Conservation (phyloP, 2,888 invertebrate genomes). For the Ganaspis brasiliensis region DNA sequence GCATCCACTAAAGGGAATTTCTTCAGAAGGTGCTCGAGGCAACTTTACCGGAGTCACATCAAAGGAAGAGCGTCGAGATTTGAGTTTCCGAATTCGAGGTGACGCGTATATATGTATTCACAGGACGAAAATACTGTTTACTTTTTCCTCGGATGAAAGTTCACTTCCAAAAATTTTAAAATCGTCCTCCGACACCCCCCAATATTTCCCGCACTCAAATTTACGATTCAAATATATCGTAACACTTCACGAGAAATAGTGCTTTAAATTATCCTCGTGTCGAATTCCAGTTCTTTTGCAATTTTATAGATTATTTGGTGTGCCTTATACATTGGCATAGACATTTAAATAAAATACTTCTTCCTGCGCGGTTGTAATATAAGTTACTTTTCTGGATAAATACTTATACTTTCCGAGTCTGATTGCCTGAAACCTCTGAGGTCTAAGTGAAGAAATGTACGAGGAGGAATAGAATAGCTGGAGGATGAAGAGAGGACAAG, state of each 20-base stretch:
- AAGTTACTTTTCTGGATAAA: no score
- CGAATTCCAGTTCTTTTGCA: no score
- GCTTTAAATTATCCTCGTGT: no score
- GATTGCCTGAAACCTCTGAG: background rate
- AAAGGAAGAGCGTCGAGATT: conserved; percentile 21
- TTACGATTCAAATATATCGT: no score
- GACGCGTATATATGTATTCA: background rate
- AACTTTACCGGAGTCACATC: conserved; percentile 27
- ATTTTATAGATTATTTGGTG: no score
- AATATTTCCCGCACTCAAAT: conserved; percentile 32
- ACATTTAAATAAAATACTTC: no score
- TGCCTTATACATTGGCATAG: no score
- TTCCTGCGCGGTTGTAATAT: no score
- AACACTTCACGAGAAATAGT: no score
- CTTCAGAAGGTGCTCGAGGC: conserved; percentile 24
- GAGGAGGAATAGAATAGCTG: background rate
- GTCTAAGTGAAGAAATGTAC: conserved; percentile 11
- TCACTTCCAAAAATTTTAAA: conserved; percentile 50
- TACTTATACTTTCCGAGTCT: no score
- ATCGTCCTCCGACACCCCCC: conserved; percentile 46
- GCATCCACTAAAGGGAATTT: conserved; percentile 13
- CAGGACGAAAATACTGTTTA: conserved; percentile 7
- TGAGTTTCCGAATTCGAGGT: conserved; percentile 30
- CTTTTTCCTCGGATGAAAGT: conserved; percentile 12
- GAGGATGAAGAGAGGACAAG: conserved; percentile 42